Base-by-base conservation (phyloP, 2,113 vertebrate species). In the Actenoides hombroni region DNA sequence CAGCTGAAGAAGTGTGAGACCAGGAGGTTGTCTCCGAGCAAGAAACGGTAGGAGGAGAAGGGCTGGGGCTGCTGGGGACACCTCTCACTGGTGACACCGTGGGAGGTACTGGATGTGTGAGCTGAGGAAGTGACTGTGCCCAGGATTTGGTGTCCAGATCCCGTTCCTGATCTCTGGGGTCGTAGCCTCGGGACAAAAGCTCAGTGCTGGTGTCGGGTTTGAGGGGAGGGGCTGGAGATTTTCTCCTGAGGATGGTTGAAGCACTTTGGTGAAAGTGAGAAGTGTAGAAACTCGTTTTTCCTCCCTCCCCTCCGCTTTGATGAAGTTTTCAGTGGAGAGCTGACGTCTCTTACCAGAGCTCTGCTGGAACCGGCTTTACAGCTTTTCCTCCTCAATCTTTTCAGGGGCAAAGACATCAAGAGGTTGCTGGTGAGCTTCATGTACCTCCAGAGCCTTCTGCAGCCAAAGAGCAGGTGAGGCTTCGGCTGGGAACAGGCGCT, bases 341-440 rank as follows among this genome's bases (percentile, higher is more conserved):
- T 10, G 26, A 44, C 33, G 68, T 42, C 24, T 81, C 1, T 37
- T 33, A 35, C 18, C 5, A 79, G 14, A 1, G 40, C n/a, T 61
- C 35, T 79, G 56, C 49, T 6, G 20, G 16, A 25, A 3, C 28
- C 15, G 16, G 25, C 33, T 56, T 90, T 28, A 73, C 84, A 29
- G 3, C 57, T 61, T 82, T 68, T 51, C 80, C 68, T n/a, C 87
- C 61, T 96, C 28, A 6, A 60, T 68, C 54, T 67, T 63, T 89
- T 40, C 92, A 99, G 99, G 86, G 99, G 99, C 92, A 99, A 99
- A 97, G 99, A 99, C 97, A 99, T 99, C 31, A 99, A 99, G 96
- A 98, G 98, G 75, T 96, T 99, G 92, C 97, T 99, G 97, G 99
- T 99, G 97, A 99, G 99, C 97, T 99, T 99, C 95, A 99, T 99